Conservation (phyloP, 1,140 invertebrate species). For the Drosophila carrolli region DNA sequence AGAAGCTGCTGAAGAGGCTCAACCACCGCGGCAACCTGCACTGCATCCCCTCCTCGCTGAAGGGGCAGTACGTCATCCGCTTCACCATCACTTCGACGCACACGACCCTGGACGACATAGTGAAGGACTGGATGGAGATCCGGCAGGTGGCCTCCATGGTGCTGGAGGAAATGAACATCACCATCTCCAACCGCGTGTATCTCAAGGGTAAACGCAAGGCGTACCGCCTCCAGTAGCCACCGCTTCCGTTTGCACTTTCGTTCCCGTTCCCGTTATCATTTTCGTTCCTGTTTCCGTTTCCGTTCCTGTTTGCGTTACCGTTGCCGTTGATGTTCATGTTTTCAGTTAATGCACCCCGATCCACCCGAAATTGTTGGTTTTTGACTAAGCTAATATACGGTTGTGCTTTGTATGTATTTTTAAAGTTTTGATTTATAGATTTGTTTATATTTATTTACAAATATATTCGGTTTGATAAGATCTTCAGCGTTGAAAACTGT, state of each 20-base stretch:
- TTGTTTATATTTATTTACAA: background rate
- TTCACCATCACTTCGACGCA: slow-evolving; percentile 96
- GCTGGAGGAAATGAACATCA: slow-evolving; percentile 87
- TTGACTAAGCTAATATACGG: slow-evolving; percentile 5
- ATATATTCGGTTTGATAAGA: background rate
- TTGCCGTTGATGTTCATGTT: slow-evolving; percentile 14
- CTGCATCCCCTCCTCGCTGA: slow-evolving; percentile 95
- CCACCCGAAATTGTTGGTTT: slow-evolving; percentile 30
- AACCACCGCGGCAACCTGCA: slow-evolving; percentile 95
- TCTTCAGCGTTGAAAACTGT: background rate
- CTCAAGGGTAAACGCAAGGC: slow-evolving; percentile 88
- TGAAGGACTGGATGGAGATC: slow-evolving; percentile 96
- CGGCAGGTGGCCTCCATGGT: slow-evolving; percentile 91
- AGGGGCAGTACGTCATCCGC: slow-evolving; percentile 94
- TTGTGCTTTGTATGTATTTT: background rate
- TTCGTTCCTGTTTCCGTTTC: background rate
- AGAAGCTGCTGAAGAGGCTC: slow-evolving; percentile 93
- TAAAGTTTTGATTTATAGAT: background rate
- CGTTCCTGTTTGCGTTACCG: slow-evolving; percentile 7
- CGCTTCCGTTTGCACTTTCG: background rate
- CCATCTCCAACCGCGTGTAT: slow-evolving; percentile 87
- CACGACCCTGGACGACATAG: slow-evolving; percentile 95
- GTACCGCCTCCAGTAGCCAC: slow-evolving; percentile 37
- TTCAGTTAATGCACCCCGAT: slow-evolving; percentile 50
- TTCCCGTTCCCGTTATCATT: slow-evolving; percentile 7